Evolutionary conservation across 1,140 invertebrate genomes (phyloP).

Genomic region (Archivesica marissinica): DNA sequence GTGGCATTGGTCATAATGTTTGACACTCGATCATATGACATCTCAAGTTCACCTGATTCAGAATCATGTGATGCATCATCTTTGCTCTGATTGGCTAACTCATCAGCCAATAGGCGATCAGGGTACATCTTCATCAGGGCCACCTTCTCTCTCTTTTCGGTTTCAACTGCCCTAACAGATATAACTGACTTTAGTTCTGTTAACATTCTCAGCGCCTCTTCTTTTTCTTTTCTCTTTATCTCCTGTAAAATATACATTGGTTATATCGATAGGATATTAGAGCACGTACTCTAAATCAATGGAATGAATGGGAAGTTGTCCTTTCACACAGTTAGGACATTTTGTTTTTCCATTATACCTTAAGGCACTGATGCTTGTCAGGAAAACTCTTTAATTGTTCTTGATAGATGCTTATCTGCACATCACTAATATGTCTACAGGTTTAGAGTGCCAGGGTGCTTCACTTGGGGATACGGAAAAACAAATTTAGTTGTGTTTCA

Average conservation of each 20-base stretch:
- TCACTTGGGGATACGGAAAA: too few relatives aligned
- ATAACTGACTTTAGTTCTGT: conserved; percentile 58
- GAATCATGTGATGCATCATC: background rate
- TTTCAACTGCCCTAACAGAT: conserved; percentile 59
- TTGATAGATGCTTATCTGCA: too few relatives aligned
- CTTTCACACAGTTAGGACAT: too few relatives aligned
- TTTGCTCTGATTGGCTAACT: background rate
- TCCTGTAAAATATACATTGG: conserved; percentile 39
- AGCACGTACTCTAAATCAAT: too few relatives aligned
- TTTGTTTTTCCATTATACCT: too few relatives aligned
- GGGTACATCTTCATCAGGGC: conserved; percentile 43
- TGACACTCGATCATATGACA: background rate
- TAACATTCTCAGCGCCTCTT: conserved; percentile 57
- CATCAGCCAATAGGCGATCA: background rate
- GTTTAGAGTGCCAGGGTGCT: too few relatives aligned
- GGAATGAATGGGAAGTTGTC: too few relatives aligned
- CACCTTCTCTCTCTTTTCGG: conserved; percentile 38
- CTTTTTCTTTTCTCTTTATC: conserved; percentile 52
- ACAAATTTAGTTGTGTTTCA: too few relatives aligned
- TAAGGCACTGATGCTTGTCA: too few relatives aligned
- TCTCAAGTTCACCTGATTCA: background rate
- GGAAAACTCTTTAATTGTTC: too few relatives aligned
- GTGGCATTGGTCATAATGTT: background rate
- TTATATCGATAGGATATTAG: too few relatives aligned
- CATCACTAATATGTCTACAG: too few relatives aligned